Evolutionary conservation across 1,140 invertebrate species (phyloP).

Genomic region (Galleria mellonella): DNA sequence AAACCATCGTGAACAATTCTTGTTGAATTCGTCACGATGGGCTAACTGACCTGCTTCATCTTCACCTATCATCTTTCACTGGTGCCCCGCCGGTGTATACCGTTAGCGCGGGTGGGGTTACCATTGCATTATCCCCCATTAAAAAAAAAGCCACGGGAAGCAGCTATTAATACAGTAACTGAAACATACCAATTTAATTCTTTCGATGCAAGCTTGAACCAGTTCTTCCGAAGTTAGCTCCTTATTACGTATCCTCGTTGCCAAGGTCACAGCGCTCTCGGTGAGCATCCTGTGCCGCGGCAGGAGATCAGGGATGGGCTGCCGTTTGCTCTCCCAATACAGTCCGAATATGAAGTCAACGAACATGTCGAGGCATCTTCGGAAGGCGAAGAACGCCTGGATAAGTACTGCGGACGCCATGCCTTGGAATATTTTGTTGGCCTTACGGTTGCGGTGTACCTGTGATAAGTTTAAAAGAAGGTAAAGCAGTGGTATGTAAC

Average conservation of each 20-base stretch:
- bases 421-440: constrained; percentile 45
- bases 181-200: constrained; percentile 84
- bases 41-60: too few relatives aligned
- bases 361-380: constrained; percentile 37
- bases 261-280: constrained; percentile 80
- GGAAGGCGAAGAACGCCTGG: constrained; percentile 35
- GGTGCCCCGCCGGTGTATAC: too few relatives aligned
- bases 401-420: constrained; percentile 39
- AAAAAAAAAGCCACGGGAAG: background rate
- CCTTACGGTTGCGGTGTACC: constrained; percentile 42
- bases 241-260: constrained; percentile 78
- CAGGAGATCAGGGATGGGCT: constrained; percentile 73
- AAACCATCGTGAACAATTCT: too few relatives aligned
- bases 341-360: constrained; percentile 54
- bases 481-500: background rate
- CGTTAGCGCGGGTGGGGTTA: too few relatives aligned
- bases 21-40: too few relatives aligned
- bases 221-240: constrained; percentile 81
- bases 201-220: constrained; percentile 83
- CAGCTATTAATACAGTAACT: too few relatives aligned
- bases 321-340: constrained; percentile 74
- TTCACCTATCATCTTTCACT: too few relatives aligned
- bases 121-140: too few relatives aligned
- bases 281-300: constrained; percentile 76
- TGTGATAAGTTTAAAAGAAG: constrained; percentile 18